phyloP scores from a whole-genome alignment of 2,797 vertebrate species.

The Lycodopsis pacificus region DNA sequence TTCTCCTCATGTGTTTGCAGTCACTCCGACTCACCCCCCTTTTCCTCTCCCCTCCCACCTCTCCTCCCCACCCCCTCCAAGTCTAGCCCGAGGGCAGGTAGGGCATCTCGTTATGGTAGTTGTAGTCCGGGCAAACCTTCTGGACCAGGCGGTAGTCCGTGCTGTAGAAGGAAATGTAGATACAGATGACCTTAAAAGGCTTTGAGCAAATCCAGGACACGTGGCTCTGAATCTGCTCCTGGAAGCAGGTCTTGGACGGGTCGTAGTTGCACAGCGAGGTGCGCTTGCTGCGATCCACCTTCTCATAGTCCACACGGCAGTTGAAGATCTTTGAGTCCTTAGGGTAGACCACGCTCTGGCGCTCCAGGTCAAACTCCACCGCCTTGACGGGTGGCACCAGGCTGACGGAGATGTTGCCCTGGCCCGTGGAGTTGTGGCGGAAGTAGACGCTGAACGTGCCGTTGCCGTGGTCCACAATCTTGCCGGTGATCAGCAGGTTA shows the following conservation, averaged over 20 bases:
- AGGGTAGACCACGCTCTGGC: constrained; percentile 96
- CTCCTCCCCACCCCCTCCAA: constrained; percentile 37
- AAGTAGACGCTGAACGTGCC: constrained; percentile 98
- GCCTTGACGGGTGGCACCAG: constrained; percentile 95
- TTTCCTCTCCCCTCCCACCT: constrained; percentile 49
- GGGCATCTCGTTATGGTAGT: constrained; percentile 93
- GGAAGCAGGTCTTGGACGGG: constrained; percentile 95
- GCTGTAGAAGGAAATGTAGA: constrained; percentile 99
- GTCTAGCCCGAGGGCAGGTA: constrained; percentile 93
- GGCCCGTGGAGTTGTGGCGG: constrained; percentile 96
- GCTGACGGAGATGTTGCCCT: constrained; percentile 97
- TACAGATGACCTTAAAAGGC: constrained; percentile 97
- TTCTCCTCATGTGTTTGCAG: constrained; percentile 49
- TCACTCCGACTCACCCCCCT: constrained; percentile 46
- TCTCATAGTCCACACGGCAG: constrained; percentile 96
- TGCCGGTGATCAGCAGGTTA: constrained; percentile 97
- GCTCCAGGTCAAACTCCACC: constrained; percentile 95
- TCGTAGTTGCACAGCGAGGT: constrained; percentile 96
- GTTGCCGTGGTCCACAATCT: constrained; percentile 98
- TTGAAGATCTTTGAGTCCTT: constrained; percentile 99
- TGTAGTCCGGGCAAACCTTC: constrained; percentile 97
- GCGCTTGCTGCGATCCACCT: constrained; percentile 93
- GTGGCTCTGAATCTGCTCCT: constrained; percentile 95
- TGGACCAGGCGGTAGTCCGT: constrained; percentile 97
- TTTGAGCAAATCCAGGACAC: constrained; percentile 98